Evolutionary conservation across 2,113 vertebrate genomes (phyloP).

Genomic region (Poeciliopsis turrubarensis): DNA sequence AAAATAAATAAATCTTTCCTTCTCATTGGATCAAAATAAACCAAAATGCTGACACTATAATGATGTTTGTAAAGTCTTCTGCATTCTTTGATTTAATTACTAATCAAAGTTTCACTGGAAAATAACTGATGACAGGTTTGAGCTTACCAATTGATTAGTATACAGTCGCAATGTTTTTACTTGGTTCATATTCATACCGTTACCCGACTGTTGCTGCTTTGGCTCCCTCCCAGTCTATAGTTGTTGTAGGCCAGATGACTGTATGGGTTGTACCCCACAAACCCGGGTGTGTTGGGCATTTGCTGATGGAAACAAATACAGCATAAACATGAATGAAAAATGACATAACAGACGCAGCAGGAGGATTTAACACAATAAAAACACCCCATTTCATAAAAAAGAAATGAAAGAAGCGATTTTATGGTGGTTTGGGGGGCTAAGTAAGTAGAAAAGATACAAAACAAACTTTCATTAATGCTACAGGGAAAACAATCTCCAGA

Average conservation of each 20-base stretch:
- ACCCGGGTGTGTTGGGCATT: slow-evolving; percentile 99
- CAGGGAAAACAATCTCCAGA: neutral
- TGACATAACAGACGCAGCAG: slow-evolving; percentile 77
- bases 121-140: neutral
- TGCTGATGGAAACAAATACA: slow-evolving; percentile 99
- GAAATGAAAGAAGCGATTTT: slow-evolving; percentile 38
- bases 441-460: slow-evolving; percentile 29
- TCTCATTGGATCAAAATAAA: slow-evolving; percentile 13
- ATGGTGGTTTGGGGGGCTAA: neutral
- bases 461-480: slow-evolving; percentile 40
- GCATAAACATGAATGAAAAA: slow-evolving; percentile 97
- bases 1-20: slow-evolving; percentile 5
- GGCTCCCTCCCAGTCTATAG: slow-evolving; percentile 99
- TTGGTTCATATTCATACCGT: slow-evolving; percentile 90
- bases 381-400: slow-evolving; percentile 61
- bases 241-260: slow-evolving; percentile 99
- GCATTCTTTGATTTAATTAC: neutral
- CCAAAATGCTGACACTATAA: neutral
- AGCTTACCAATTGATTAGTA: neutral
- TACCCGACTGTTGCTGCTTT: slow-evolving; percentile 99
- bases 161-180: slow-evolving; percentile 1
- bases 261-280: slow-evolving; percentile 99
- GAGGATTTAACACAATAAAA: slow-evolving; percentile 62
- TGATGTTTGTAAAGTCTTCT: neutral
- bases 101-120: neutral